Evolutionary conservation across 2,113 vertebrate species (phyloP).

Genomic region (Chaetodon trifascialis): DNA sequence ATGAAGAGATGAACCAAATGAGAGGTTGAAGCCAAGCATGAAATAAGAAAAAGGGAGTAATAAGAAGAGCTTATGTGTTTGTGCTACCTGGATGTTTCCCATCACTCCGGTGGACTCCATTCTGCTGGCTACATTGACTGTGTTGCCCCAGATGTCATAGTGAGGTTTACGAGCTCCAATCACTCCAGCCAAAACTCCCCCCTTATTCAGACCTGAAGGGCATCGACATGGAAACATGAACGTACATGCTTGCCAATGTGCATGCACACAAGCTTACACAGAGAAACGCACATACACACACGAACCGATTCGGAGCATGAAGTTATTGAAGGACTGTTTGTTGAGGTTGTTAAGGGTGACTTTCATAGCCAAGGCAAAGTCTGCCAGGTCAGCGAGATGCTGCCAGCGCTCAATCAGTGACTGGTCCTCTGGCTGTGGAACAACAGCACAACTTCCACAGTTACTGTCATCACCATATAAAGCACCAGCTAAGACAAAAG

Average conservation of each 20-base stretch:
- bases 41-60: neutral
- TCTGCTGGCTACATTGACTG: constrained; percentile 96
- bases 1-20: neutral
- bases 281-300: neutral
- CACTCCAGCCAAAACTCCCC: constrained; percentile 93
- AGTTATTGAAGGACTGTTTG: constrained; percentile 99
- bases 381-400: constrained; percentile 93
- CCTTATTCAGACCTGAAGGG: constrained; percentile 93
- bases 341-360: constrained; percentile 96
- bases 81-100: constrained; percentile 94
- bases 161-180: constrained; percentile 97
- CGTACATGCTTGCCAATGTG: neutral
- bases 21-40: neutral
- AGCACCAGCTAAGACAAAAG: neutral
- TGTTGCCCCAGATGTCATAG: constrained; percentile 99
- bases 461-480: constrained; percentile 28
- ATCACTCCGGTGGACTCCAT: constrained; percentile 98
- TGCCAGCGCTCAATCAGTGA: constrained; percentile 92
- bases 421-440: constrained; percentile 84
- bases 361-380: constrained; percentile 97
- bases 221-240: constrained; percentile 25
- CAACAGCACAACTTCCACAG: constrained; percentile 2
- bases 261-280: constrained; percentile 40
- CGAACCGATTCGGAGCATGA: constrained; percentile 97
- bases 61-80: too few species aligned